These are phyloP conservation scores for Latrodectus geometricus DNA, from an alignment of 1,140 invertebrate species.

Conservation along the genomic window DNA sequence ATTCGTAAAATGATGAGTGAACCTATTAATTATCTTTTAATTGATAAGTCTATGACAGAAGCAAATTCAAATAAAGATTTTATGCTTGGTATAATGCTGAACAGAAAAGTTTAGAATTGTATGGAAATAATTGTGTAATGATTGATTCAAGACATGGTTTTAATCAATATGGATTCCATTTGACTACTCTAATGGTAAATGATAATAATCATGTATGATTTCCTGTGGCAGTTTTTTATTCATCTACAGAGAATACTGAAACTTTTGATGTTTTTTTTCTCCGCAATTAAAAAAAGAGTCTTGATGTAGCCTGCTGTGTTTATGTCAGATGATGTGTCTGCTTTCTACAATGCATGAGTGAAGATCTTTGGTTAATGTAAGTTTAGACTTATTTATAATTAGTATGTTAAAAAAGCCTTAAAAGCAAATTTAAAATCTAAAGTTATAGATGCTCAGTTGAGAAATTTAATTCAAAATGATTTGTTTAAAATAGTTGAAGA, in stretches of 20 bases:
- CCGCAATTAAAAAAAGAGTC: neutral
- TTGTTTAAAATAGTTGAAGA: too few relatives aligned
- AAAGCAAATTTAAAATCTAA: too few relatives aligned
- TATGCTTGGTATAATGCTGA: neutral
- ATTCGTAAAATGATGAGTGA: neutral
- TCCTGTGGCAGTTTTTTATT: conserved; percentile 1
- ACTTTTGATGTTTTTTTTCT: neutral
- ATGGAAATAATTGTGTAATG: conserved; percentile 15
- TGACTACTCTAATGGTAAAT: conserved; percentile 13
- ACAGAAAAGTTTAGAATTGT: neutral
- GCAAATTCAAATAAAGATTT: neutral
- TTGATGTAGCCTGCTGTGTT: neutral
- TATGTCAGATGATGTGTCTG: neutral
- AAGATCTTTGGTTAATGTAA: neutral
- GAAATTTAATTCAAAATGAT: too few relatives aligned
- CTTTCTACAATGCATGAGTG: neutral
- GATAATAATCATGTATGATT: conserved; percentile 3
- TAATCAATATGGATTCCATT: conserved; percentile 15
- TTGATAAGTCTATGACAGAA: neutral
- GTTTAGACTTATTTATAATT: neutral
- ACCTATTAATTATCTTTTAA: neutral
- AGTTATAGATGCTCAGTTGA: too few relatives aligned
- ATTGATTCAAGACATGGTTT: conserved; percentile 34
- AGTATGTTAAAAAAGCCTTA: neutral
- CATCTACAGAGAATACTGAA: neutral